These are phyloP conservation scores for Actenoides lindsayi DNA, from an alignment of 2,113 vertebrate species.

Conservation along the genomic window DNA sequence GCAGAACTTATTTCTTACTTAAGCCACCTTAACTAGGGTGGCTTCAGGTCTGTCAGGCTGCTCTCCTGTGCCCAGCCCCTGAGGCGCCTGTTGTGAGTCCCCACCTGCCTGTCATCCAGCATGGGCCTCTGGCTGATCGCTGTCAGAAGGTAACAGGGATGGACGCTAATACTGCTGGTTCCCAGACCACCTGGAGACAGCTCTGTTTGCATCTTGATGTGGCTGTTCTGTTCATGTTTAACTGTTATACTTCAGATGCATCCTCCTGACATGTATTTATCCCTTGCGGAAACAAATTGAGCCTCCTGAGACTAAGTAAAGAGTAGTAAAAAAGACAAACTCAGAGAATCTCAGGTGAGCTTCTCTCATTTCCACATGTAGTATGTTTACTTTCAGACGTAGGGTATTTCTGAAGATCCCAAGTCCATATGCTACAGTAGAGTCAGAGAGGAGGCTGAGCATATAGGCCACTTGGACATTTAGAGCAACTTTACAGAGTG, in stretches of 20 bases:
- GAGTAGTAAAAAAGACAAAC: background rate
- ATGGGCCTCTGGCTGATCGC: background rate
- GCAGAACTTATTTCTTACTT: background rate
- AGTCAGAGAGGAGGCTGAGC: background rate
- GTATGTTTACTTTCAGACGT: background rate
- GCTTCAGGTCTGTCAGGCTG: background rate
- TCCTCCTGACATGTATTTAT: background rate
- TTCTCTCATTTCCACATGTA: background rate
- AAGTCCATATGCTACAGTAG: accelerated
- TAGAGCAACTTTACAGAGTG: background rate
- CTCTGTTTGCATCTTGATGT: background rate
- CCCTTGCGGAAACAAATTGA: background rate
- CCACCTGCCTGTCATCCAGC: background rate
- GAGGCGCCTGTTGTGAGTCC: background rate
- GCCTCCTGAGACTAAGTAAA: background rate
- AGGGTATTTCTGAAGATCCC: background rate
- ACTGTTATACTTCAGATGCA: background rate
- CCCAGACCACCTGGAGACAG: background rate
- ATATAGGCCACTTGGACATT: accelerated
- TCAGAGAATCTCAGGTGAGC: background rate
- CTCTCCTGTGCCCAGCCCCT: background rate
- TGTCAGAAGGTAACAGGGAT: background rate
- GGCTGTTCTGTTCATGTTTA: background rate
- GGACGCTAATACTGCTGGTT: background rate
- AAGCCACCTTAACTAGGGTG: background rate